Evolutionary conservation across 2,888 invertebrate species (phyloP).

Genomic region (Metellina segmentata): DNA sequence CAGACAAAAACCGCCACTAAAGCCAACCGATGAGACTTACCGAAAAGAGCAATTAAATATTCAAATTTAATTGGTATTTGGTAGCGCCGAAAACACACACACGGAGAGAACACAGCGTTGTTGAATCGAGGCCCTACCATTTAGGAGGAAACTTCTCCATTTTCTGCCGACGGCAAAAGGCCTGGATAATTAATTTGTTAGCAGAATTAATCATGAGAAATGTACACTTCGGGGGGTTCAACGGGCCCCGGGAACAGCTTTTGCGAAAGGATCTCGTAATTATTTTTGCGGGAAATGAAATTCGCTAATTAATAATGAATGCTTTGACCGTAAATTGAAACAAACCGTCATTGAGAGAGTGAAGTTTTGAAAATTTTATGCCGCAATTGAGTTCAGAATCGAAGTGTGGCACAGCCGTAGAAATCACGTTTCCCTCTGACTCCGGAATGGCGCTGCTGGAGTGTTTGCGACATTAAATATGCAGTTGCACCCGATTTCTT

Average conservation of each 20-base stretch:
- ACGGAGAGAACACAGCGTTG: neutral
- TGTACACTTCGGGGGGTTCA: constrained; percentile 67
- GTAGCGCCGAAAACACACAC: constrained; percentile 9
- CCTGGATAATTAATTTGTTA: constrained; percentile 72
- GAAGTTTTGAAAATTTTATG: constrained; percentile 68
- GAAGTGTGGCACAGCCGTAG: constrained; percentile 1
- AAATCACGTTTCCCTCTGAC: constrained; percentile 10
- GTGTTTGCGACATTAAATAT: neutral
- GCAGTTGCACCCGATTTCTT: neutral
- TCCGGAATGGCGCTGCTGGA: no score
- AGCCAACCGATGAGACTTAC: neutral
- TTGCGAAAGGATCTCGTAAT: constrained; percentile 56
- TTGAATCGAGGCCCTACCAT: constrained; percentile 25
- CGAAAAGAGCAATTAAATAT: constrained; percentile 59
- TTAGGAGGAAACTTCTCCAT: constrained; percentile 7
- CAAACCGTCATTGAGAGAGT: constrained; percentile 55
- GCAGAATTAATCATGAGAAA: constrained; percentile 72
- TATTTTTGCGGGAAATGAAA: constrained; percentile 70
- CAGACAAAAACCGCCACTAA: neutral
- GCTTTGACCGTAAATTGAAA: constrained; percentile 65
- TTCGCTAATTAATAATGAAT: constrained; percentile 73
- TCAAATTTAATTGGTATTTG: constrained; percentile 66
- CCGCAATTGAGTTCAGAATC: constrained; percentile 63
- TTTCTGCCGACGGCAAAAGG: constrained; percentile 55
- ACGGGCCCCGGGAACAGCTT: constrained; percentile 35